Conservation (phyloP, 2,113 vertebrate species). For the Menura novaehollandiae region DNA sequence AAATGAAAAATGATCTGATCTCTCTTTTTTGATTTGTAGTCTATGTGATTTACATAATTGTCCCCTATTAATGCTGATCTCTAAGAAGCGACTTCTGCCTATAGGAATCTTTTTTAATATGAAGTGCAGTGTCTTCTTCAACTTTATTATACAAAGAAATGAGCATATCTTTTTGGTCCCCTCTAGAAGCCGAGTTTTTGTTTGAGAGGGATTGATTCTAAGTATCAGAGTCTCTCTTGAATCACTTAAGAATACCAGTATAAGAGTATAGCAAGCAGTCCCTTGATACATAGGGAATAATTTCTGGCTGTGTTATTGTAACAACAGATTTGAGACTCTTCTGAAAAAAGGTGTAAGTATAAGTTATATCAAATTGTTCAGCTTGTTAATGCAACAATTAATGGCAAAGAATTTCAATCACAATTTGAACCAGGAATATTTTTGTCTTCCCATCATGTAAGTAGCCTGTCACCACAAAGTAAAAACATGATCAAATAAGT, state of each 20-base stretch:
- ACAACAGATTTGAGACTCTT: not conserved
- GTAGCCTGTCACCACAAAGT: not conserved
- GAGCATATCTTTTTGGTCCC: fast-evolving
- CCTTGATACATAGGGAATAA: not conserved
- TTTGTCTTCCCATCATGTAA: not conserved
- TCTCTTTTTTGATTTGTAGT: not conserved
- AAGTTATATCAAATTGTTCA: not conserved
- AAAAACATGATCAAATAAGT: not conserved
- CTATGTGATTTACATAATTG: not conserved
- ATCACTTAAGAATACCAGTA: not conserved
- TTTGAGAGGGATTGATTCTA: not conserved
- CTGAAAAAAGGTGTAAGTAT: not conserved
- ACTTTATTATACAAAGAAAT: not conserved
- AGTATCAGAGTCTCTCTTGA: not conserved
- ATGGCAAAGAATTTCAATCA: not conserved
- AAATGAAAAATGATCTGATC: not conserved
- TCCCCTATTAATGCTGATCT: not conserved
- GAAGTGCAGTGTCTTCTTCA: not conserved
- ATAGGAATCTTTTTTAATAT: not conserved
- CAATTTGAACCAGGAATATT: not conserved
- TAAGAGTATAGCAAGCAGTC: not conserved
- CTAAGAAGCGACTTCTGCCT: not conserved
- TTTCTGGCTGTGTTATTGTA: not conserved
- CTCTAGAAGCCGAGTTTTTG: not conserved
- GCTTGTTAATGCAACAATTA: not conserved